Evolutionary conservation across 2,113 vertebrate genomes (phyloP), one percentile per base, ranked within the genome.

Genomic region (Seriola rivoliana): DNA sequence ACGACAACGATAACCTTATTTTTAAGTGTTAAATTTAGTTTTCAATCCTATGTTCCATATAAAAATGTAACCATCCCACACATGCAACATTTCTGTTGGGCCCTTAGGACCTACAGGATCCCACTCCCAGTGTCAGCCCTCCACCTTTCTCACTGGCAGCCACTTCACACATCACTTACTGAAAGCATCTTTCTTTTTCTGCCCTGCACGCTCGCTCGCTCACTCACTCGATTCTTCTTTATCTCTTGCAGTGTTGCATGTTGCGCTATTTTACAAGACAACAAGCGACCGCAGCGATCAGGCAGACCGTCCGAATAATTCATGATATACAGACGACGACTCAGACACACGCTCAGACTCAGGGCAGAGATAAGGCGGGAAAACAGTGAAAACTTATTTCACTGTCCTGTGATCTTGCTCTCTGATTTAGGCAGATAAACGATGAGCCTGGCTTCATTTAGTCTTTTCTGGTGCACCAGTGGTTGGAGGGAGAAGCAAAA

Each of bases 401-500:
- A 4, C 48, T 13, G 58, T 71, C n/a, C 42, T 60, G 63, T 32
- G 46, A 54, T 76, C 59, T 63, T 32, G 46, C 40, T 59, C 17
- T 19, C 62, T 78, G 72, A 88, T 85, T 21, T 44, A 82, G 44
- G 57, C 36, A n/a, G 29, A 64, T 29, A 78, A 77, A 68, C 10
- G 32, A 85, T 36, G 63, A 42, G 50, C 36, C 36, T 52, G 63
- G 60, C 52, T 75, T 59, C 11, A 34, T 66, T 78, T 66, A 46
- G 83, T 78, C 63, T 66, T 46, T 57, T 77, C 9, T 69, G 1
- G 10, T 73, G 48, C 8, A 4, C 36, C n/a, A 29, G 29, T 32
- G 16, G 42, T 16, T 46, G 21, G 21, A 64, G 55, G 29, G 13
- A 29, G 32, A 71, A 46, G 46, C 13, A 17, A 25, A 29, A 68